Evolutionary conservation across 2,797 vertebrate genomes (phyloP).

Genomic region (Syndactyla subalaris): DNA sequence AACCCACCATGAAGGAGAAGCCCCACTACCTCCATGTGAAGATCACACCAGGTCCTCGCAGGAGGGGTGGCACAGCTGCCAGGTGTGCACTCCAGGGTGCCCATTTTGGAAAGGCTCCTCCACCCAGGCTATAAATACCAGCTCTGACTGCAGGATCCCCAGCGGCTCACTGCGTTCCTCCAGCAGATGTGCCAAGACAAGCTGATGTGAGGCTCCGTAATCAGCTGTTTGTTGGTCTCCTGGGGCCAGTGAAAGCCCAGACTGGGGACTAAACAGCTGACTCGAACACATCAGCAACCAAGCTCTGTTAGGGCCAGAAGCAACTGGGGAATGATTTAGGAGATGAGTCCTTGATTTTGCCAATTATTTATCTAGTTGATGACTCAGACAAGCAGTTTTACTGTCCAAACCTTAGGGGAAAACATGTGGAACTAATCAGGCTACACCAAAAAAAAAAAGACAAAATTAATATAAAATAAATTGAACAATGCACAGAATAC

Average conservation of each 20-base stretch:
- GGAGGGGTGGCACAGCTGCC: neutral
- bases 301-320: neutral
- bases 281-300: rapidly evolving
- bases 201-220: neutral
- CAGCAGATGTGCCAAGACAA: constrained; percentile 55
- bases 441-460: neutral
- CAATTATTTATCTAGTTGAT: constrained; percentile 67
- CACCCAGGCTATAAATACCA: neutral
- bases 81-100: neutral
- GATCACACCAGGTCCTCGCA: neutral
- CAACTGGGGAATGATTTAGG: constrained; percentile 52
- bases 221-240: neutral
- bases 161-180: neutral
- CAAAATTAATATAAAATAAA: constrained; percentile 28
- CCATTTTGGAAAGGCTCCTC: neutral
- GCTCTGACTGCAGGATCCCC: neutral
- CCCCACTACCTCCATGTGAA: neutral
- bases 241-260: constrained; percentile 21
- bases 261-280: constrained; percentile 31
- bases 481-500: rapidly evolving
- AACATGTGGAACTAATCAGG: constrained; percentile 58
- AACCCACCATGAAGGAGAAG: rapidly evolving
- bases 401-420: constrained; percentile 26
- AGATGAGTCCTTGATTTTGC: constrained; percentile 38
- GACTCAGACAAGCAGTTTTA: constrained; percentile 65